Conservation (phyloP, 2,888 invertebrate species). For the Dilophus febrilis region DNA sequence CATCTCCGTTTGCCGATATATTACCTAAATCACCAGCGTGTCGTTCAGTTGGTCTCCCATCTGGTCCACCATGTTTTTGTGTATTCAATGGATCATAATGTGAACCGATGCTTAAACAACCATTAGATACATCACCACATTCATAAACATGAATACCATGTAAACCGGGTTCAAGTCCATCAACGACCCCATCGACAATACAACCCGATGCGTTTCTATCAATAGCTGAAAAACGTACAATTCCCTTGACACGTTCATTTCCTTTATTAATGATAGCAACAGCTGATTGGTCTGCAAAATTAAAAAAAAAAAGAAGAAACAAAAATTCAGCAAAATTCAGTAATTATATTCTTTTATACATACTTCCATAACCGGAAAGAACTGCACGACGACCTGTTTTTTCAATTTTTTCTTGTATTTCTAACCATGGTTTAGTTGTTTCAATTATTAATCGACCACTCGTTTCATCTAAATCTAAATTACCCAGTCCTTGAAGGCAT, state of each 20-base stretch:
- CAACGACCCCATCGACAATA: constrained; percentile 69
- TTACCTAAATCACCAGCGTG: constrained; percentile 51
- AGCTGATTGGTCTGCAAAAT: constrained; percentile 31
- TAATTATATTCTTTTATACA: constrained; percentile 3
- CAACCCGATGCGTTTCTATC: constrained; percentile 31
- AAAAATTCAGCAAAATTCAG: background rate
- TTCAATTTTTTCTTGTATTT: constrained; percentile 33
- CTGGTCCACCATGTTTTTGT: constrained; percentile 32
- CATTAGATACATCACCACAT: constrained; percentile 52
- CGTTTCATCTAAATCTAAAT: constrained; percentile 20
- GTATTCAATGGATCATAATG: constrained; percentile 39
- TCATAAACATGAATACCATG: constrained; percentile 41
- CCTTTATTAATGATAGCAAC: constrained; percentile 52
- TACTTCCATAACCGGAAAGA: constrained; percentile 63
- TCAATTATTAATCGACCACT: constrained; percentile 23
- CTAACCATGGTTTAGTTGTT: constrained; percentile 25
- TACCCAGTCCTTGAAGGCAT: constrained; percentile 27
- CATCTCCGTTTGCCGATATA: constrained; percentile 39
- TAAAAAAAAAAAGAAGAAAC: background rate
- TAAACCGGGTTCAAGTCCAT: constrained; percentile 50
- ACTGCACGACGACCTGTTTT: constrained; percentile 55
- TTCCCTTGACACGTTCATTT: constrained; percentile 41
- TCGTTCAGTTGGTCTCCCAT: constrained; percentile 28
- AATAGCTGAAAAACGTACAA: constrained; percentile 49
- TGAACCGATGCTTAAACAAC: constrained; percentile 39